Conservation (phyloP, 2,113 vertebrate genomes). For the Hemibagrus wyckioides region DNA sequence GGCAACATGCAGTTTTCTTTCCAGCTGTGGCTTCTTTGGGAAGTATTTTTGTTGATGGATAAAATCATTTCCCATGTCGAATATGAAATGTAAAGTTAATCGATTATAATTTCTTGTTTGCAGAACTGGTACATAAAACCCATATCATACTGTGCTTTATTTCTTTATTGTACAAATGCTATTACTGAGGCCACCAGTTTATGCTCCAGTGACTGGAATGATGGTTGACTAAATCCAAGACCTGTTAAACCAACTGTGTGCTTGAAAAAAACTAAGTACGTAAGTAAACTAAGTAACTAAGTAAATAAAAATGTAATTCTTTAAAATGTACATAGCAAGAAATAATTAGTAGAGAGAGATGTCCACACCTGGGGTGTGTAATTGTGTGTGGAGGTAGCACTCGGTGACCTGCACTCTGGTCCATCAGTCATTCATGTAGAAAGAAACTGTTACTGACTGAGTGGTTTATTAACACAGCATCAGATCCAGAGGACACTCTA, state of each 20-base stretch:
- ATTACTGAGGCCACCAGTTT: not conserved
- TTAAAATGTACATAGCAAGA: not conserved
- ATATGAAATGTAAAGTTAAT: not conserved
- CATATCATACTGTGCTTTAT: not conserved
- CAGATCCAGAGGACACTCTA: not conserved
- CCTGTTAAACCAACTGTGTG: not conserved
- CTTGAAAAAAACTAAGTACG: no score
- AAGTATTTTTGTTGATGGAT: not conserved
- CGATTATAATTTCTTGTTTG: not conserved
- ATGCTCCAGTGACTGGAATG: no score
- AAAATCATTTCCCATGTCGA: not conserved
- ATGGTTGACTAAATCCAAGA: not conserved
- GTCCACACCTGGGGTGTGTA: not conserved
- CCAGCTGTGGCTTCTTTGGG: not conserved
- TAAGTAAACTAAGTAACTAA: no score
- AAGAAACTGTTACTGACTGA: not conserved
- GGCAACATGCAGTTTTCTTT: not conserved
- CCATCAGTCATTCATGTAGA: slow-evolving; percentile 1
- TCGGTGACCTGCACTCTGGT: slow-evolving; percentile 10
- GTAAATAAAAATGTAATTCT: not conserved
- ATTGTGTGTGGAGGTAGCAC: slow-evolving; percentile 4
- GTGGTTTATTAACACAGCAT: slow-evolving; percentile 27
- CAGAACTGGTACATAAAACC: not conserved
- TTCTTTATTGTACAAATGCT: not conserved
- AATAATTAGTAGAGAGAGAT: not conserved